Evolutionary conservation across 2,888 invertebrate genomes (phyloP).

Genomic region (Anarsia innoxiella): DNA sequence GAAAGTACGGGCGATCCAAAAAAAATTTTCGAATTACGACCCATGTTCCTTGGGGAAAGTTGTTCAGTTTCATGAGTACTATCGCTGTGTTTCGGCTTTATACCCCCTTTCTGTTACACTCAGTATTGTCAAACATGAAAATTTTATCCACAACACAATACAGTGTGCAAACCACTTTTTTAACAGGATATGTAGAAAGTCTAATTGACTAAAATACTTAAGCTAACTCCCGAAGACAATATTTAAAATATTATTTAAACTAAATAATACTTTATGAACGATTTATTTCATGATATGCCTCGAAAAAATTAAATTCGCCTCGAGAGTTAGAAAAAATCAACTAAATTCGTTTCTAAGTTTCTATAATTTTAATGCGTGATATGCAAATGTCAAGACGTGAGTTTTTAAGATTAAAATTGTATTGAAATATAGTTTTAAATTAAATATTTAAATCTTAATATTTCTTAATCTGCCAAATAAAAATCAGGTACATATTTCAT

Average conservation of each 20-base stretch:
- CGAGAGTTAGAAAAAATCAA: slow-evolving; percentile 8
- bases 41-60: too few species aligned
- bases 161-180: slow-evolving; percentile 3
- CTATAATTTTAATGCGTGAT: slow-evolving; percentile 50
- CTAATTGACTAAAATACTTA: slow-evolving; percentile 51
- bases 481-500: too few species aligned
- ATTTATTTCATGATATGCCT: too few species aligned
- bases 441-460: too few species aligned
- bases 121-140: background rate
- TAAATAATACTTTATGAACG: background rate
- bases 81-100: too few species aligned
- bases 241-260: background rate
- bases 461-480: too few species aligned
- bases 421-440: slow-evolving; percentile 45
- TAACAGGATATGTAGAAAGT: slow-evolving; percentile 40
- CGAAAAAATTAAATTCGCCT: too few species aligned
- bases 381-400: slow-evolving; percentile 60
- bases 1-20: too few species aligned
- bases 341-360: slow-evolving; percentile 38
- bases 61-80: too few species aligned
- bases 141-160: too few species aligned
- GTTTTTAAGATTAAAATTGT: slow-evolving; percentile 31
- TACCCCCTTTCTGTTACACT: too few species aligned
- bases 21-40: too few species aligned
- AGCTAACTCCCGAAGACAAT: background rate